Base-by-base conservation (phyloP, 23 tunicate genomes). In the Styela clava region DNA sequence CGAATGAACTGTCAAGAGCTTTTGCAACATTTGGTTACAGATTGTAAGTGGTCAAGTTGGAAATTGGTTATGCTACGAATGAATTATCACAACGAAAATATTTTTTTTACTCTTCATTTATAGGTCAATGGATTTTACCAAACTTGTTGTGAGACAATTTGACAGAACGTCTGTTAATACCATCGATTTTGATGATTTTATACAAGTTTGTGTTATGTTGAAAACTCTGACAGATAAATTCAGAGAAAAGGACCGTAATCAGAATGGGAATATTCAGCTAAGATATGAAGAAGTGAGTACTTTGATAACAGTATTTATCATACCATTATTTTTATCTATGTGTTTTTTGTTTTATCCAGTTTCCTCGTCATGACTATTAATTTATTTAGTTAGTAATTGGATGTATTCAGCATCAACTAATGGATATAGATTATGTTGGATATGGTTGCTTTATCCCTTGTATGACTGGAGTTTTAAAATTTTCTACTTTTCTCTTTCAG, bases 181-280 rank as follows among this genome's bases (percentile, higher is more conserved):
- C n/a, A 87, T 93, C 35, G 98, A 93, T 81, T 93, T 93, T 69
- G 98, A 93, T 76, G 89, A 93, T 64, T 93, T 93, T 68, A 87
- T 93, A 19, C 98, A 93, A 85, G 98, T 93, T 51, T 93, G 93
- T 63, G 98, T 93, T 20, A 87, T 74, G 85, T 68, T 93, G 31
- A 87, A 81, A 61, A 84, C 65, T 12, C 64, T 93, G 35, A 93
- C 98, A 24, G 98, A 93, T 31, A 85, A 85, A 34, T 93, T 93
- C 78, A 79, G 93, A 21, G 83, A 37, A 35, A 93, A 93, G 69
- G 98, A 93, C 63, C 79, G 35, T 33, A 87, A 88, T 61, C 89
- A 84, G 77, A 84, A 68, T 71, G 98, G 98, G 7, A 35, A 28
- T 33, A 78, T 93, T 51, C 87, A 85, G 37, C 79, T 93, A 32